Percentiles rank a stretch among this genome's conserved stretches.
phyloP scores from a whole-genome alignment of 2,113 vertebrate genomes.

The Hylia prasina region DNA sequence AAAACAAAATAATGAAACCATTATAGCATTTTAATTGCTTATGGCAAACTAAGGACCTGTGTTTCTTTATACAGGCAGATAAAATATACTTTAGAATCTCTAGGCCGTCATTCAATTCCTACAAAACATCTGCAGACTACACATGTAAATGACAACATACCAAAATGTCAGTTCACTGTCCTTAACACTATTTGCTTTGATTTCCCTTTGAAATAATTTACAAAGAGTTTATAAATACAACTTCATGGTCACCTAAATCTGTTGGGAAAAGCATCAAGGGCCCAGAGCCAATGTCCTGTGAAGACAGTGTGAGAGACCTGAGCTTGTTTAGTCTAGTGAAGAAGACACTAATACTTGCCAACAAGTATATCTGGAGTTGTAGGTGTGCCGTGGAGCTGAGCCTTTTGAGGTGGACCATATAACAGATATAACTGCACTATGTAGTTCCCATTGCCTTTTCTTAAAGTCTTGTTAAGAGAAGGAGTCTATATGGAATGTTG shows the following conservation, averaged over 20 bases:
- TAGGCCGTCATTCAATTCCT: not conserved
- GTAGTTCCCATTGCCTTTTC: not conserved
- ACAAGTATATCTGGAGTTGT: not conserved
- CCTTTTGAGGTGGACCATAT: not conserved
- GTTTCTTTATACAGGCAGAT: not conserved
- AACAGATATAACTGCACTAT: not conserved
- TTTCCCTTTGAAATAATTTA: not conserved
- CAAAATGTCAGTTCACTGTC: not conserved
- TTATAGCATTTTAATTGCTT: not conserved
- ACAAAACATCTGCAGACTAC: not conserved
- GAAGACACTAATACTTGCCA: not conserved
- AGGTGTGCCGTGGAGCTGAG: not conserved
- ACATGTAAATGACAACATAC: not conserved
- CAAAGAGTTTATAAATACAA: not conserved
- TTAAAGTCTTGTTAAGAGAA: not conserved
- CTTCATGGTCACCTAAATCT: not conserved
- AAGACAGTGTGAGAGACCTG: not conserved
- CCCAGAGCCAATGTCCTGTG: not conserved
- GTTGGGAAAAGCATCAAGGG: not conserved
- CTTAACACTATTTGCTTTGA: not conserved
- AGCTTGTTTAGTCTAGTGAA: not conserved
- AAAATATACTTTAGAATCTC: not conserved
- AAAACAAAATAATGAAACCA: not conserved
- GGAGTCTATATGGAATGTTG: not conserved
- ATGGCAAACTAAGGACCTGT: not conserved